Evolutionary conservation across 2,797 vertebrate species (phyloP).

Genomic region (Garrulus glandarius): DNA sequence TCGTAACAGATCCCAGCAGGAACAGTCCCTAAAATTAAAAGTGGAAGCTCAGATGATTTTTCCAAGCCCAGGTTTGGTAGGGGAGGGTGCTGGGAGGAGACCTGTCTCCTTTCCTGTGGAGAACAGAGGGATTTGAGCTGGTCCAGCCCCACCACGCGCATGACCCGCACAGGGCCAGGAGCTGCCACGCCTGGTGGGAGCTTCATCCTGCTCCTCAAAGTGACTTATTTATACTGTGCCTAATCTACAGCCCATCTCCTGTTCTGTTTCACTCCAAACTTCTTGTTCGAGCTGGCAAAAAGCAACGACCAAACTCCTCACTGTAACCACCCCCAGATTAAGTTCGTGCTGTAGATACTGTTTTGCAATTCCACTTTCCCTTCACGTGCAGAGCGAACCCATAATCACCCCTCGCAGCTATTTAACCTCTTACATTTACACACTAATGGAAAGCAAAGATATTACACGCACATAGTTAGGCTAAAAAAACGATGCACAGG

Average conservation of each 20-base stretch:
- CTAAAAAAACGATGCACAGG: constrained; percentile 30
- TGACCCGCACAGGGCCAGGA: background rate
- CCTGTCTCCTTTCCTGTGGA: background rate
- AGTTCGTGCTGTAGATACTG: constrained; percentile 7
- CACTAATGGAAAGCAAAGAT: constrained; percentile 21
- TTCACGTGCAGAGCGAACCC: constrained; percentile 22
- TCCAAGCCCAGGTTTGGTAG: background rate
- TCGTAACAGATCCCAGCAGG: background rate
- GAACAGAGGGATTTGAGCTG: background rate
- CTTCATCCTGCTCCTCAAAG: background rate
- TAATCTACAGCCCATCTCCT: background rate
- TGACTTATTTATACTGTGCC: constrained; percentile 24
- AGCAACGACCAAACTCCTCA: background rate
- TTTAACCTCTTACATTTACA: constrained; percentile 30
- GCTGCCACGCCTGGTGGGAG: background rate
- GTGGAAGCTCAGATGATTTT: background rate
- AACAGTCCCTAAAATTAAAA: background rate
- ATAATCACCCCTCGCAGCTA: constrained; percentile 4
- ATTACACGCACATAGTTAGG: constrained; percentile 41
- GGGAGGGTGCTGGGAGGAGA: background rate
- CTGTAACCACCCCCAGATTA: background rate
- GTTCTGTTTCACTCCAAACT: background rate
- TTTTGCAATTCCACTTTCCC: constrained; percentile 18
- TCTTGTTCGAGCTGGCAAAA: constrained; percentile 36
- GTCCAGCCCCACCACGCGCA: background rate